Conservation (phyloP, 2,888 invertebrate species). For the Digitonthophagus gazella region DNA sequence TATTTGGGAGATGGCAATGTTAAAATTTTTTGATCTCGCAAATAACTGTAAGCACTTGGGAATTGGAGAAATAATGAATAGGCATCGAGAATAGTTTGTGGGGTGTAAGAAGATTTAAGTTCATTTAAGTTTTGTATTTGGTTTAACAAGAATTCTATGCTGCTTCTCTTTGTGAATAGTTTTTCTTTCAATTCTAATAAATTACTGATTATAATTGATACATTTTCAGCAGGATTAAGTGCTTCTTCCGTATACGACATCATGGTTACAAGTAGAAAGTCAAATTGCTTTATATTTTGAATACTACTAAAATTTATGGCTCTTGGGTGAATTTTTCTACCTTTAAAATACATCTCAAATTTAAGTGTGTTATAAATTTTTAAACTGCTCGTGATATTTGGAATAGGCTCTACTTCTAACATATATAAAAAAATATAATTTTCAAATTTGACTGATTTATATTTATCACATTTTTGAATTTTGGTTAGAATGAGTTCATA, state of each 20-base stretch:
- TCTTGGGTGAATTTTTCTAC: not conserved
- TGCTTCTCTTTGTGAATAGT: not conserved
- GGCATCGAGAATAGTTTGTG: not conserved
- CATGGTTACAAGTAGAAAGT: not conserved
- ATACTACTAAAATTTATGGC: not conserved
- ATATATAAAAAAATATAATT: not conserved
- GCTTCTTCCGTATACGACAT: not conserved
- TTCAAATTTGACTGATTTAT: not conserved
- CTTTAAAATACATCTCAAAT: not conserved
- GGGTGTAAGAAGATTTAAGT: not conserved
- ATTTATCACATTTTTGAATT: not conserved
- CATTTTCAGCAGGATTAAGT: not conserved
- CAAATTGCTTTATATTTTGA: not conserved
- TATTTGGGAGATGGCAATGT: not conserved
- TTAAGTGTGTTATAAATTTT: not conserved
- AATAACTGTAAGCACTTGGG: not conserved
- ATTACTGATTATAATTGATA: not conserved
- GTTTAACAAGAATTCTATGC: not conserved
- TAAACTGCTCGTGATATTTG: not conserved
- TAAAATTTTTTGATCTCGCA: constrained; percentile 1
- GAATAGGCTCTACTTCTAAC: not conserved
- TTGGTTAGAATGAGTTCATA: not conserved
- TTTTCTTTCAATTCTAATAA: too few species aligned
- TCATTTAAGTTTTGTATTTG: not conserved
- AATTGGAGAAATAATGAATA: not conserved